A percentile compares a stretch with the other conserved stretches of the same genome.
Conservation (phyloP, 1,140 invertebrate species). For the Macrobrachium rosenbergii region DNA sequence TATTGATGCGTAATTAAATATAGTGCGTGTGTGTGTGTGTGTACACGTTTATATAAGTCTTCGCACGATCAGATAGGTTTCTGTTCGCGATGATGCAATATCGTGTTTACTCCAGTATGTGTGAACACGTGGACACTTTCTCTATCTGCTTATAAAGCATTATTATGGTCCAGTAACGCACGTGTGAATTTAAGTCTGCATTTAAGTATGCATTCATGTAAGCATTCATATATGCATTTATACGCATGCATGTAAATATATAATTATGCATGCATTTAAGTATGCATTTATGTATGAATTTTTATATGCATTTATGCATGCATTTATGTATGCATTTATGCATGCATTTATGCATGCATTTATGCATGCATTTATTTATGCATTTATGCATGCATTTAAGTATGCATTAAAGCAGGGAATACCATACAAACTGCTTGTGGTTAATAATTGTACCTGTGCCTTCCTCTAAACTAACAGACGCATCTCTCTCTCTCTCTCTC, state of each 20-base stretch:
- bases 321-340: not conserved
- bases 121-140: not conserved
- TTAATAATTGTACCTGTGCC: no score
- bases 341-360: not conserved
- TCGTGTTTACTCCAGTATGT: no score
- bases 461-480: no score
- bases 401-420: not conserved
- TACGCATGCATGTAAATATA: not conserved
- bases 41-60: no score
- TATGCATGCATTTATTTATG: slow-evolving; percentile 31
- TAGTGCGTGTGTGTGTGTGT: no score
- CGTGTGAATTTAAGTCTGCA: no score
- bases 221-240: not conserved
- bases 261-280: no score
- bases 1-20: no score
- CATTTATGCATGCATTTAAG: not conserved
- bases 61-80: no score
- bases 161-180: no score
- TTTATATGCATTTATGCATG: not conserved
- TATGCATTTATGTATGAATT: not conserved
- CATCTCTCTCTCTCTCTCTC: not conserved
- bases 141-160: not conserved
- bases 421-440: not conserved
- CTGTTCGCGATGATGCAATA: no score
- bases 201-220: not conserved